phyloP scores from a whole-genome alignment of 1,140 invertebrate genomes.

The Aricia agestis region DNA sequence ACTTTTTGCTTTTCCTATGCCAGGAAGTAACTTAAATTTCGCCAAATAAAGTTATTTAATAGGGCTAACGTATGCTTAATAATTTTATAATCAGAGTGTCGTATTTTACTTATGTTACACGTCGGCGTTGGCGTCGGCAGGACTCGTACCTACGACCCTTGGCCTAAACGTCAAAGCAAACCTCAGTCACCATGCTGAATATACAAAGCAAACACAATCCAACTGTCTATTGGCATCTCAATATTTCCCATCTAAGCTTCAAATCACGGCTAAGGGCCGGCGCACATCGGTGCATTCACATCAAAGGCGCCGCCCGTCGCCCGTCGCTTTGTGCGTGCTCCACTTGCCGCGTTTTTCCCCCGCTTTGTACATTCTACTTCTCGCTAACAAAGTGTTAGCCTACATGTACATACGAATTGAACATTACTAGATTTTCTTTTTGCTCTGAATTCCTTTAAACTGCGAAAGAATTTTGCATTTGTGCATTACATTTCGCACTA shows the following conservation, averaged over 20 bases:
- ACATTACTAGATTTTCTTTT: slow-evolving; percentile 16
- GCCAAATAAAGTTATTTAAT: no score
- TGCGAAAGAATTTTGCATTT: neutral
- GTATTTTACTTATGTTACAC: no score
- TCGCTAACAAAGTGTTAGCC: slow-evolving; percentile 18
- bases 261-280: neutral
- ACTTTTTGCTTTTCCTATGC: no score
- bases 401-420: slow-evolving; percentile 11
- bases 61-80: no score
- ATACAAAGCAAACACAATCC: no score
- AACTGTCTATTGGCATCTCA: neutral
- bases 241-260: neutral
- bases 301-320: neutral
- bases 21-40: no score
- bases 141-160: no score
- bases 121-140: no score
- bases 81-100: no score
- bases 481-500: neutral
- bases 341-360: slow-evolving; percentile 33
- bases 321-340: slow-evolving; percentile 33
- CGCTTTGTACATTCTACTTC: slow-evolving; percentile 20
- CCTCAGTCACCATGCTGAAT: no score
- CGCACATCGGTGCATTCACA: neutral
- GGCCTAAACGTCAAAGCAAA: no score
- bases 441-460: neutral